phyloP scores from a whole-genome alignment of 2,888 invertebrate genomes.

The Spisula subtruncata region DNA sequence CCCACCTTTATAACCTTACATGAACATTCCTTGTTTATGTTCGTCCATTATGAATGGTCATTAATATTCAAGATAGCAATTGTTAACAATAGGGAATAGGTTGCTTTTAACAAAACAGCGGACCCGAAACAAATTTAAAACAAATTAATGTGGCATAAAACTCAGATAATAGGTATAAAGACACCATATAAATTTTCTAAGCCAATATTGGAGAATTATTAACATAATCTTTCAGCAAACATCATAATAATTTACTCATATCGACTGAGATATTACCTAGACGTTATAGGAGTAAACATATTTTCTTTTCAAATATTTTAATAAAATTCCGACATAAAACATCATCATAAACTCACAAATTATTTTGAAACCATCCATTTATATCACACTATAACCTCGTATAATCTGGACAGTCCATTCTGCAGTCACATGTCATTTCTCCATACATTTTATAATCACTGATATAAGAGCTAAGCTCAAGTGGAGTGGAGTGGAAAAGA shows the following conservation, averaged over 20 bases:
- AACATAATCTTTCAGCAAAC: conserved; percentile 42
- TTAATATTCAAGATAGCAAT: conserved; percentile 32
- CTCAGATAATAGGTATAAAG: conserved; percentile 26
- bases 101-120: conserved; percentile 29
- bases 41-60: conserved; percentile 21
- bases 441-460: no score
- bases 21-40: conserved; percentile 31
- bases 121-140: neutral
- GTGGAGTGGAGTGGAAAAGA: neutral
- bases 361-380: neutral
- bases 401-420: neutral
- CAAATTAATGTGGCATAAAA: conserved; percentile 25
- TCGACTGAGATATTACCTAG: neutral
- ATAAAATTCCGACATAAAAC: conserved; percentile 3
- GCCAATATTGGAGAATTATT: conserved; percentile 27
- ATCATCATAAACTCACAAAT: neutral
- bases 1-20: neutral
- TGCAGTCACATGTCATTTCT: no score
- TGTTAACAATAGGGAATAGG: conserved; percentile 31
- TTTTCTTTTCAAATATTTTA: neutral
- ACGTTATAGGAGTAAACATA: neutral
- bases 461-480: neutral
- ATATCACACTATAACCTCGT: neutral
- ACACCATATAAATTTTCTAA: conserved; percentile 28
- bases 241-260: conserved; percentile 22